Evolutionary conservation across 2,888 invertebrate genomes (phyloP), one percentile per base, ranked within the genome.

Genomic region (Iselma pallidipennis): DNA sequence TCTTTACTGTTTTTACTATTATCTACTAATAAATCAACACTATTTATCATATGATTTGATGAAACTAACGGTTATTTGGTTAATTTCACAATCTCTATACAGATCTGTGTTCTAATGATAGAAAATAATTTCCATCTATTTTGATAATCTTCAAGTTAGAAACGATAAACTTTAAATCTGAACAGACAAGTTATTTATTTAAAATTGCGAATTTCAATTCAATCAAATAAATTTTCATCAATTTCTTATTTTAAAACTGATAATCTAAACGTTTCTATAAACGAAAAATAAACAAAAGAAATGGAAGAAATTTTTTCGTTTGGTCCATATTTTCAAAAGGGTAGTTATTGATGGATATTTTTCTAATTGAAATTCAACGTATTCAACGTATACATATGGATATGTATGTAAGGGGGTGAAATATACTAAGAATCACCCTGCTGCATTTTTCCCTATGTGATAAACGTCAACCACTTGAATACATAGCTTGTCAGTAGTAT

Each of bases 401-500:
- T 33, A 33, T 31, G n/a, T n/a, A 33, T 14, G 6, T 21, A 23
- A 61, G 71, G 72, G 70, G 66, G 66, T 61, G 67, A n/a, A 23
- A 42, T 16, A 16, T 9, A 19, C 21, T 66, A 68, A 70, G 68
- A 67, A 68, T 67, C 66, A 66, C 72, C 69, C 71, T 9, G 31
- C 14, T 33, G 61, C 61, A 67, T 66, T 67, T 68, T 70, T 65
- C 65, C 68, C 68, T 4, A 28, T 62, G 65, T 66, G 69, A 71
- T 71, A 68, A 66, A 67, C 68, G 74, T 71, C 73, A 73, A 68
- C 68, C 69, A 65, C 60, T 68, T 64, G 64, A 51, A 69, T 69
- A 61, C 63, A 63, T 58, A 61, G 61, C 59, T 55, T 67, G 66
- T 63, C 64, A 62, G 63, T 59, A 49, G 29, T 67, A 60, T 65